These are phyloP conservation scores for Macrophya alboannulata DNA, from an alignment of 2,888 invertebrate species.

Conservation along the genomic window DNA sequence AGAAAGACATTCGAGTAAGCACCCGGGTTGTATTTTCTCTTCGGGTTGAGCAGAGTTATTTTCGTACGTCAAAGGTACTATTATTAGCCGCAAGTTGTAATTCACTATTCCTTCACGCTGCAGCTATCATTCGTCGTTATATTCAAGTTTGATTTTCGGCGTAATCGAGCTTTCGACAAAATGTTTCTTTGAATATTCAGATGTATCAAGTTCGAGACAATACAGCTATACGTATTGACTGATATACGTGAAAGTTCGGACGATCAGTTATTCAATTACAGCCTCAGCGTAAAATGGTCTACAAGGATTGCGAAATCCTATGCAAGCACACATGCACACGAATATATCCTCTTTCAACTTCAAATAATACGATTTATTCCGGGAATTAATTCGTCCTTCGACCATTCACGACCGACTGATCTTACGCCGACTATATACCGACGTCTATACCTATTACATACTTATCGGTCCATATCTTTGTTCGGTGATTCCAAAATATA, in stretches of 20 bases:
- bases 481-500: background rate
- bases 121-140: background rate
- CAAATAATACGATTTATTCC: background rate
- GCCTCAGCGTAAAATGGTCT: background rate
- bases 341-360: background rate
- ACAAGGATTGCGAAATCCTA: conserved; percentile 4
- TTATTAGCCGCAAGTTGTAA: conserved; percentile 22
- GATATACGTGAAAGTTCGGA: background rate
- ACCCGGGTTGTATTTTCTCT: background rate
- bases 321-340: background rate
- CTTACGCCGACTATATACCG: background rate
- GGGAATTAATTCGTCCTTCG: background rate
- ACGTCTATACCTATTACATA: background rate
- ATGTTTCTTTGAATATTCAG: background rate
- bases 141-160: background rate
- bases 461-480: background rate
- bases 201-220: background rate
- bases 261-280: conserved; percentile 1
- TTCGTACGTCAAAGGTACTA: background rate
- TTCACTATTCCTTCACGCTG: background rate
- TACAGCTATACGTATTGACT: background rate
- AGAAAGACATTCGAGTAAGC: background rate
- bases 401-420: background rate
- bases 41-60: conserved; percentile 23
- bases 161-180: background rate